Conservation (phyloP, 2,113 vertebrate genomes). For the Globicephala melas region DNA sequence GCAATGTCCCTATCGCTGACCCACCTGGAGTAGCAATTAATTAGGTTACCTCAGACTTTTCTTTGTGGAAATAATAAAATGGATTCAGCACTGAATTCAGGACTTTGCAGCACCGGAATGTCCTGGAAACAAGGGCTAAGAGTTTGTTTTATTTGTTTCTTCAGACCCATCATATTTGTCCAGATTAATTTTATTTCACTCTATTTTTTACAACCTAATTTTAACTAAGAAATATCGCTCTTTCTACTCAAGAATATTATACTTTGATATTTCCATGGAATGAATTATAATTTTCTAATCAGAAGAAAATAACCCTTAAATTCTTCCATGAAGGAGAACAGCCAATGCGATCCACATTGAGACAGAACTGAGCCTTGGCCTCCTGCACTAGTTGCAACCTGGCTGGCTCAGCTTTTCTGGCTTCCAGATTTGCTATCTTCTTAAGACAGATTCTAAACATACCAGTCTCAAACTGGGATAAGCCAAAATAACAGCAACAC, state of each 20-base stretch:
- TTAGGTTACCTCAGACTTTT: background rate
- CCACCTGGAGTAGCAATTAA: background rate
- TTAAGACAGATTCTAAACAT: slow-evolving; percentile 71
- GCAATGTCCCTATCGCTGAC: background rate
- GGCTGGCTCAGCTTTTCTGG: slow-evolving; percentile 46
- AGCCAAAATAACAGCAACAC: slow-evolving; percentile 45
- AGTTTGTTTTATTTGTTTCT: background rate
- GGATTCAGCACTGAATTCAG: background rate
- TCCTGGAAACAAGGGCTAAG: background rate
- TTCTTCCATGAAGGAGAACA: background rate
- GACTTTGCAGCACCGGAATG: background rate
- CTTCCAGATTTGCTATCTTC: slow-evolving; percentile 74
- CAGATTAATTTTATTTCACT: background rate
- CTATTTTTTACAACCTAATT: background rate
- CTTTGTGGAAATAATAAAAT: background rate
- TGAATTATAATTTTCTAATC: slow-evolving; percentile 2
- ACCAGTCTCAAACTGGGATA: slow-evolving; percentile 36
- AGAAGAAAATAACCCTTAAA: background rate
- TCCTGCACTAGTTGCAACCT: background rate
- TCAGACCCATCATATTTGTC: background rate
- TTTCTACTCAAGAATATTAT: background rate
- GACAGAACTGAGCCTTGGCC: background rate
- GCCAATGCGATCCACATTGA: background rate
- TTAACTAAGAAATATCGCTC: background rate
- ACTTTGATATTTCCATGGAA: background rate